A percentile compares a stretch with the other conserved stretches of the same genome.
phyloP scores from a whole-genome alignment of 2,888 invertebrate species.

The Caenorhabditis sp. region DNA sequence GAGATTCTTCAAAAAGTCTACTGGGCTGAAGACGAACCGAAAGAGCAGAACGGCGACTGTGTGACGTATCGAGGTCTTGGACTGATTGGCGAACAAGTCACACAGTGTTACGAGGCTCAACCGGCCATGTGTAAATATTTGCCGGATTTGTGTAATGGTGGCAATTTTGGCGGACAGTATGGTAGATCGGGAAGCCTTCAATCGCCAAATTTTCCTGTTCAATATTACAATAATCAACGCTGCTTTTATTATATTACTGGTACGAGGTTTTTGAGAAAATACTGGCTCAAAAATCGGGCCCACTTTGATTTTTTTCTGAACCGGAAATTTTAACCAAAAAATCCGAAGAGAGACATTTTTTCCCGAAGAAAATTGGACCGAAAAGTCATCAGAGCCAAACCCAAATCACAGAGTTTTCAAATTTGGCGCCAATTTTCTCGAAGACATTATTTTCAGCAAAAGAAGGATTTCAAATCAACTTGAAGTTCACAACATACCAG shows the following conservation, averaged over 20 bases:
- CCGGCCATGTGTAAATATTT: slow-evolving; percentile 23
- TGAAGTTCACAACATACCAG: slow-evolving; percentile 16
- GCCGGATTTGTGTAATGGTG: slow-evolving; percentile 24
- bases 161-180: slow-evolving; percentile 78
- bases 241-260: slow-evolving; percentile 98
- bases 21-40: slow-evolving; percentile 28
- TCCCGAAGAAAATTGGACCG: too few relatives aligned
- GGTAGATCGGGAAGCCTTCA: slow-evolving; percentile 16
- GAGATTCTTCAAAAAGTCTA: slow-evolving; percentile 11
- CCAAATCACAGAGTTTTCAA: too few relatives aligned
- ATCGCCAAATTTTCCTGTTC: slow-evolving; percentile 22
- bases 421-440: too few relatives aligned
- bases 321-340: too few relatives aligned
- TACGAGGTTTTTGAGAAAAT: too few relatives aligned
- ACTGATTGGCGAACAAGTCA: slow-evolving; percentile 12
- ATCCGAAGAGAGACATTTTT: too few relatives aligned
- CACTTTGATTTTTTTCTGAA: too few relatives aligned
- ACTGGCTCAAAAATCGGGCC: too few relatives aligned
- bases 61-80: slow-evolving; percentile 14
- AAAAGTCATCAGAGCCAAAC: too few relatives aligned
- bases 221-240: slow-evolving; percentile 80
- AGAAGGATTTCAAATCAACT: slow-evolving; percentile 5
- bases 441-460: slow-evolving; percentile 17
- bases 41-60: slow-evolving; percentile 10
- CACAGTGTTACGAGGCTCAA: slow-evolving; percentile 22